Percentiles rank a stretch among this genome's conserved stretches.
phyloP scores from a whole-genome alignment of 30 jellyfish, hydroid and myxozoan genomes.

The Mastigias papua region DNA sequence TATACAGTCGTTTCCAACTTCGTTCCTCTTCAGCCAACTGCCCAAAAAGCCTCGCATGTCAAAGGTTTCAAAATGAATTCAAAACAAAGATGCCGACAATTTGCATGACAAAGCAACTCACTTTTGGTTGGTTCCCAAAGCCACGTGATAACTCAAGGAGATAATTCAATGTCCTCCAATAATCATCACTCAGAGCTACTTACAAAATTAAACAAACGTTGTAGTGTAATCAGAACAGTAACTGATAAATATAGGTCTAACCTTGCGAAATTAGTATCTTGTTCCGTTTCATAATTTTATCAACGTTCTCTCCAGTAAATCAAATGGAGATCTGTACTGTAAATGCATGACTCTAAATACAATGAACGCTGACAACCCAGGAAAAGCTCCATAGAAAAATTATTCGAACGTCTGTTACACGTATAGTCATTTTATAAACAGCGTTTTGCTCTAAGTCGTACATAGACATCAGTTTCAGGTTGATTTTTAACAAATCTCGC shows the following conservation, averaged over 20 bases:
- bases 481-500: not conserved
- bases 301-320: too few relatives aligned
- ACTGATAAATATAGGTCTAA: not conserved
- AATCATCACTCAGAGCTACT: conserved; percentile 4
- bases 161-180: not conserved
- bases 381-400: too few relatives aligned
- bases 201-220: not conserved
- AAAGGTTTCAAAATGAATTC: conserved; percentile 50
- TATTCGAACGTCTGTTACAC: too few relatives aligned
- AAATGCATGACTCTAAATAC: too few relatives aligned
- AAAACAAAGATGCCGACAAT: conserved; percentile 67
- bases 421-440: too few relatives aligned
- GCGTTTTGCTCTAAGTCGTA: too few relatives aligned
- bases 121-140: conserved; percentile 25
- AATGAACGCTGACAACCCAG: too few relatives aligned
- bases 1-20: conserved; percentile 12
- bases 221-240: not conserved
- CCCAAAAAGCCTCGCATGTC: conserved; percentile 45
- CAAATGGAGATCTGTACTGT: too few relatives aligned
- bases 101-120: conserved; percentile 49
- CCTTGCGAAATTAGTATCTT: too few relatives aligned
- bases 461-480: too few relatives aligned
- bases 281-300: too few relatives aligned
- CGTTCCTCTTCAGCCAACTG: conserved; percentile 47
- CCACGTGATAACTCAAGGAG: conserved; percentile 58